Base-by-base conservation (phyloP, 2,113 vertebrate species). In the Taurulus bubalis region DNA sequence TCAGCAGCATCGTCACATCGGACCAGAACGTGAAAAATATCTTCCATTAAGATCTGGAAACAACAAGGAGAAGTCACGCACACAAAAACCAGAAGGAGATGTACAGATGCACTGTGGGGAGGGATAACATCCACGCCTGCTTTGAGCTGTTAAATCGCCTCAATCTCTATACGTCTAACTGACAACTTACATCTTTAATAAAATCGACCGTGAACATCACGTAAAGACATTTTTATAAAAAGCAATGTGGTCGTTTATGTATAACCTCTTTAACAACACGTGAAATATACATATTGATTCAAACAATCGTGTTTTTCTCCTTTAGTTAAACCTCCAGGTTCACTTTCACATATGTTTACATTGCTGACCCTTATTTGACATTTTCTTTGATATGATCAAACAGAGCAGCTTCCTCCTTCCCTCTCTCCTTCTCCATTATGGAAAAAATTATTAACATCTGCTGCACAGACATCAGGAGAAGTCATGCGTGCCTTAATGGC, bases 1-100 rank as follows among this genome's bases (percentile, higher is more conserved):
- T 97, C 94, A 90, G 96, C 87, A 95, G 95, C 90, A 92, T 95
- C 92, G 94, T 96, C 83, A 72, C 77, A 91, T 89, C 34, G 94
- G 73, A 83, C 82, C 85, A 51, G 24, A 87, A 85, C 76, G 60
- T 64, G 73, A 40, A 71, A 75, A 40, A 79, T 86, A 91, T 94
- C 92, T 90, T 8, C 63, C 65, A 80, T 77, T 82, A 81, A 47
- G 82, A 92, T 92, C 86, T 40, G 85, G 65, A 75, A 90, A 92
- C 84, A 90, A 85, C 84, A 87, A 84, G 80, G 69, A 85, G 87
- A 58, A 71, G 62, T 16, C 38, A 40, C 38, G 11, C 38, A 40
- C 38, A 40, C 38, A 40, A 38, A 53, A n/a, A 55, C 78, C 8
- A 65, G 67, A 71, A 67, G 79, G 71, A 92, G 91, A 93, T 85